Evolutionary conservation across 2,113 vertebrate species (phyloP), one percentile per base, ranked within the genome.

Genomic region (Xerus inauris): DNA sequence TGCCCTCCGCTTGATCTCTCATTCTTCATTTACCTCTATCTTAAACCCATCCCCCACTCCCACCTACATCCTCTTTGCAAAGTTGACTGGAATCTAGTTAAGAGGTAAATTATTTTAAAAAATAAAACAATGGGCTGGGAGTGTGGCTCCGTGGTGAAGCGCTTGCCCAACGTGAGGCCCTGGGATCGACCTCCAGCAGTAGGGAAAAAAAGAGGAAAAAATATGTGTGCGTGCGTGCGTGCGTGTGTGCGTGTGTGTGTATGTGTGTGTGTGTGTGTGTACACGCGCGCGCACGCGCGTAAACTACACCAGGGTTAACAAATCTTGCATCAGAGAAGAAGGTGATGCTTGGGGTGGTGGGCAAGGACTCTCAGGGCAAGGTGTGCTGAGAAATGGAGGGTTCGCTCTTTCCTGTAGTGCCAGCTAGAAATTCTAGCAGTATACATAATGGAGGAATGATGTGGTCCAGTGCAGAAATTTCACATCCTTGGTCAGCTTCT

Each of bases 401-500:
- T 65, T 88, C 40, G 20, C 9, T 24, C 82, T 94, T 96, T 67
- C 59, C 45, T 96, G 91, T 85, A 82, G 86, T 59, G 57, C 22
- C 69, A 87, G 75, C 80, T 95, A 87, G 71, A 96, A 91, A 69
- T 87, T 95, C 72, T 62, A 64, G 8, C 45, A 71, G 38, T 71
- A 65, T 54, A 72, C 40, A 24, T 59, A 59, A 59, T 26, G 73
- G 45, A 88, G 59, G 24, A 79, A 86, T 59, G 79, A 45, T 59
- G 26, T 64, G 35, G 79, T 71, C 45, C 38, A 59, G 79, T 38
- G 51, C 42, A 89, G 80, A 96, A 79, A 72, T 94, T 67, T 95
- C 67, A 79, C 84, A 77, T 85, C 75, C 88, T 69, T 75, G 75
- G 82, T 96, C 93, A 83, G 91, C 88, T 92, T 64, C 42, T 94